Percentiles rank a stretch among this genome's conserved stretches.
phyloP scores from a whole-genome alignment of 2,113 vertebrate genomes.

The Pelusios castaneus region DNA sequence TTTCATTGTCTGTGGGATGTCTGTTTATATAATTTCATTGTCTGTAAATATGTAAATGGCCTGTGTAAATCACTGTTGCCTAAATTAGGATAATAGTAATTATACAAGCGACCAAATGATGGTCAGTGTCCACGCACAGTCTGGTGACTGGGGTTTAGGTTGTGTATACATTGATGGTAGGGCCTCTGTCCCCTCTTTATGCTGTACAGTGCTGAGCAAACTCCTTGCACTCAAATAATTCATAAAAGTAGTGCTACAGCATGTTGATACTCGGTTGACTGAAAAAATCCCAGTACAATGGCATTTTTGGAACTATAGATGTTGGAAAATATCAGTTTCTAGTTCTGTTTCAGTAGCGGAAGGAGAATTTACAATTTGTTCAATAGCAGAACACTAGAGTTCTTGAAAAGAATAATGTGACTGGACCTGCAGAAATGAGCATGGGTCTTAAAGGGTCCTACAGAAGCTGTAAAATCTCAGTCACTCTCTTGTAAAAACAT shows the following conservation, averaged over 20 bases:
- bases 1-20: neutral
- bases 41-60: too few relatives aligned
- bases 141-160: neutral
- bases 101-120: neutral
- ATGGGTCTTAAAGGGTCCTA: neutral
- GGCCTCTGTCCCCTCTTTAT: neutral
- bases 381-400: neutral
- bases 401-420: neutral
- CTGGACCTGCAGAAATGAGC: neutral
- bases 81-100: neutral
- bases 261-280: neutral
- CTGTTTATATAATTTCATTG: neutral
- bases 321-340: neutral
- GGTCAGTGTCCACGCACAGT: neutral
- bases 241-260: neutral
- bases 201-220: neutral
- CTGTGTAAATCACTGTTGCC: neutral
- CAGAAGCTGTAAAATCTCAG: neutral
- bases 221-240: neutral
- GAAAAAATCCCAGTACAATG: neutral
- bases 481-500: neutral
- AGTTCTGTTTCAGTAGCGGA: neutral
- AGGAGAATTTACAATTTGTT: neutral
- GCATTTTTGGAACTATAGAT: accelerated
- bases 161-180: neutral